Percentiles rank a stretch among this genome's conserved stretches.
phyloP scores from a whole-genome alignment of 1,140 invertebrate genomes.

The Aleiodes sp. region DNA sequence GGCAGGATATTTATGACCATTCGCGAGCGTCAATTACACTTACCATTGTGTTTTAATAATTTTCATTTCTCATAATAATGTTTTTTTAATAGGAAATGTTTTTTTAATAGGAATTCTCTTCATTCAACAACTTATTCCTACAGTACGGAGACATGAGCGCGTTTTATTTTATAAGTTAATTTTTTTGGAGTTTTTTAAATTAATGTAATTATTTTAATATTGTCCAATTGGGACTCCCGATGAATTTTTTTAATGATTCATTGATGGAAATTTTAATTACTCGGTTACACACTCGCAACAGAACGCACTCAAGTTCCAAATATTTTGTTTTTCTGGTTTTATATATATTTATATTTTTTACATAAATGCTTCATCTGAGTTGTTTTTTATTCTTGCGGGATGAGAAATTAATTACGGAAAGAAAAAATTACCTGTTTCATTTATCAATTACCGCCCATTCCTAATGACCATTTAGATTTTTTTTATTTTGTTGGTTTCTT shows the following conservation, averaged over 20 bases:
- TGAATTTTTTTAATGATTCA: neutral
- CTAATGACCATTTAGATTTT: no score
- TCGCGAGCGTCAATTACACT: conserved; percentile 34
- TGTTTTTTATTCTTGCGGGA: neutral
- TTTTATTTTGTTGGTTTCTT: no score
- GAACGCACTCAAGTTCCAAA: neutral
- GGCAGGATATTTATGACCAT: conserved; percentile 39
- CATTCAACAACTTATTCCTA: conserved; percentile 2
- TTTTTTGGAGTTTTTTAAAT: conserved; percentile 12
- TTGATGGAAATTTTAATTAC: conserved; percentile 15
- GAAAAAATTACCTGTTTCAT: neutral
- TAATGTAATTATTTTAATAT: conserved; percentile 26
- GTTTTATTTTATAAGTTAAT: conserved; percentile 7
- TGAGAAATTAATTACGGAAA: neutral
- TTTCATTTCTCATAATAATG: conserved; percentile 12
- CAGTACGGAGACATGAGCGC: conserved; percentile 26
- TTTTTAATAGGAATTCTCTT: conserved; percentile 13
- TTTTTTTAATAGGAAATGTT: no score
- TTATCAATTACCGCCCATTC: no score
- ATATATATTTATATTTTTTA: neutral
- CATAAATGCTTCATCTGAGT: conserved; percentile 10
- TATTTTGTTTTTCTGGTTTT: neutral
- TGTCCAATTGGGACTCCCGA: conserved; percentile 29
- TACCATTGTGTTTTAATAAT: conserved; percentile 28
- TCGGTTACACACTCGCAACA: conserved; percentile 4